phyloP scores from a whole-genome alignment of 1,140 invertebrate species.

The Drosophila suzukii region DNA sequence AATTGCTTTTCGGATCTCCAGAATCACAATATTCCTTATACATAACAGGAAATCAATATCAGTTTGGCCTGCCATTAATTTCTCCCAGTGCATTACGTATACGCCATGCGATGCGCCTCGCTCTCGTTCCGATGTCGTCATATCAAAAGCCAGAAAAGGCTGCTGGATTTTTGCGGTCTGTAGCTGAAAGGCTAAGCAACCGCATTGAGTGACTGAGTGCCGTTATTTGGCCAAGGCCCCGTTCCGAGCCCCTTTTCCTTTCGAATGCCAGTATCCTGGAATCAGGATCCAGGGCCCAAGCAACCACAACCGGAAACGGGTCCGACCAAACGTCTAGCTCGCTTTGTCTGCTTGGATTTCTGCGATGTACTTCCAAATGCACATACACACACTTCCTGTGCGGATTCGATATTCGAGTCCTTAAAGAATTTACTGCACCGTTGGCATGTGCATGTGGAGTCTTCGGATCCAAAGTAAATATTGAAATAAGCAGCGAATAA shows the following conservation, averaged over 20 bases:
- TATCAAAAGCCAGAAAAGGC: slow-evolving; percentile 70
- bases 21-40: too few relatives aligned
- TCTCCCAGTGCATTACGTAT: slow-evolving; percentile 15
- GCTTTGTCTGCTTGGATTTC: slow-evolving; percentile 43
- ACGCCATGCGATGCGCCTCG: slow-evolving; percentile 46
- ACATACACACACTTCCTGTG: slow-evolving; percentile 22
- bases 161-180: slow-evolving; percentile 68
- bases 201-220: slow-evolving; percentile 54
- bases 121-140: slow-evolving; percentile 45
- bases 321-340: slow-evolving; percentile 43
- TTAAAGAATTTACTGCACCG: slow-evolving; percentile 43
- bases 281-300: slow-evolving; percentile 39
- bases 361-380: slow-evolving; percentile 10
- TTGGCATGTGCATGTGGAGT: slow-evolving; percentile 7
- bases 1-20: too few relatives aligned
- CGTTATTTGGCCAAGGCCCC: slow-evolving; percentile 42
- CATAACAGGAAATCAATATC: too few relatives aligned
- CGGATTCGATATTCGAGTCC: slow-evolving; percentile 30
- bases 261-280: slow-evolving; percentile 11
- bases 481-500: slow-evolving; percentile 22
- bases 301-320: slow-evolving; percentile 62
- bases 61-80: background rate
- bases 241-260: background rate
- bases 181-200: slow-evolving; percentile 66
- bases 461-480: slow-evolving; percentile 12